A percentile compares a stretch with the other conserved stretches of the same genome.
Conservation (phyloP, 2,113 vertebrate species). For the Pungitius pungitius region DNA sequence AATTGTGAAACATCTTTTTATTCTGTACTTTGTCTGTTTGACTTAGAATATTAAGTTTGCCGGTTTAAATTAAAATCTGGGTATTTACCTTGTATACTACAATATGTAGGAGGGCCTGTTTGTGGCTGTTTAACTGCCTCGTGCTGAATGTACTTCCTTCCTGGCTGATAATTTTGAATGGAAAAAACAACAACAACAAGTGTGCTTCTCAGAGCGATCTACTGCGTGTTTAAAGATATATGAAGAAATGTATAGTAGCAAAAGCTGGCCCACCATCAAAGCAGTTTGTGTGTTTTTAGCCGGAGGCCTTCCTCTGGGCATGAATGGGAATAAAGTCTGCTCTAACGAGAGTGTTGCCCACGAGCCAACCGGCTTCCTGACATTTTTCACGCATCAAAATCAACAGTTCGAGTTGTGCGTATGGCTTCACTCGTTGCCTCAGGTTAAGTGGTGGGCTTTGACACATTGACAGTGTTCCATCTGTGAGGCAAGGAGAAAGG, state of each 20-base stretch:
- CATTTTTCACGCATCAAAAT: not conserved
- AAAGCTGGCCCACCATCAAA: not conserved
- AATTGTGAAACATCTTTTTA: not conserved
- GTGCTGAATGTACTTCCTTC: not conserved
- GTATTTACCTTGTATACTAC: not conserved
- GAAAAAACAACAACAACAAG: not conserved
- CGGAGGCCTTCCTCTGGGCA: conserved; percentile 1
- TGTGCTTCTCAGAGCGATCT: not conserved
- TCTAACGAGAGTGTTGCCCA: not conserved
- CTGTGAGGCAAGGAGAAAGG: not conserved
- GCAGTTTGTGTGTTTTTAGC: not conserved
- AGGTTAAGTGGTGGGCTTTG: not conserved
- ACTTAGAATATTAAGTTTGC: not conserved
- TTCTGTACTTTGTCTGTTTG: not conserved
- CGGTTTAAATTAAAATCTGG: not conserved
- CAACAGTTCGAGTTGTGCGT: not conserved
- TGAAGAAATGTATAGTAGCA: not conserved
- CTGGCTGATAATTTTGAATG: not conserved
- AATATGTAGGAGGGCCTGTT: not conserved
- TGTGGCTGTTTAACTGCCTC: not conserved
- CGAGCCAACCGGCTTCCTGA: not conserved
- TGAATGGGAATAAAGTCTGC: not conserved
- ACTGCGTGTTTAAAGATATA: not conserved
- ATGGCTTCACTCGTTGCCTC: not conserved
- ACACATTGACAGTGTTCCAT: conserved; percentile 6